These are phyloP conservation scores for Leptothorax acervorum DNA, from an alignment of 2,888 invertebrate genomes.

Conservation along the genomic window DNA sequence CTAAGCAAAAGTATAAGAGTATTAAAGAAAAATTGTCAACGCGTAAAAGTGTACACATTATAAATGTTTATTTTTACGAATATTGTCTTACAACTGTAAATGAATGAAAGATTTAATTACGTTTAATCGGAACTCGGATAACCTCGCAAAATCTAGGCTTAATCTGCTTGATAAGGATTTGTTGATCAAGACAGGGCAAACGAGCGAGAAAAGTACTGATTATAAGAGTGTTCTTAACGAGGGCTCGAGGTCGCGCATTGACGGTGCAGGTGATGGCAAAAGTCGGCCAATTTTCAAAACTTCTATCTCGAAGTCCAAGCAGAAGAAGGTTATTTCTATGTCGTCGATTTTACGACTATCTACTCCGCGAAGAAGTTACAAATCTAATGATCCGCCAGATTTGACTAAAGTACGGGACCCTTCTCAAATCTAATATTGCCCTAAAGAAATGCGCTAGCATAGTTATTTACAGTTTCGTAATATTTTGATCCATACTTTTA, in stretches of 20 bases:
- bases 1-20: background rate
- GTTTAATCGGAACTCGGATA: background rate
- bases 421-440: background rate
- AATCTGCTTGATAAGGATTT: background rate
- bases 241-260: background rate
- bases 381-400: background rate
- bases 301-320: background rate
- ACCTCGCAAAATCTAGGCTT: background rate
- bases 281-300: background rate
- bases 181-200: background rate
- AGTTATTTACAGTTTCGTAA: background rate
- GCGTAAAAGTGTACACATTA: background rate
- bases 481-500: background rate
- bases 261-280: background rate
- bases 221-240: background rate
- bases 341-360: background rate
- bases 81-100: background rate
- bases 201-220: background rate
- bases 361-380: background rate
- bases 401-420: background rate
- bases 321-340: conserved; percentile 3
- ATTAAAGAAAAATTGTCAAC: background rate
- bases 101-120: conserved; percentile 10
- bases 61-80: background rate
- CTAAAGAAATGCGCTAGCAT: background rate